These are phyloP conservation scores for Drosophila repletoides DNA, from an alignment of 1,140 invertebrate species.

Conservation along the genomic window DNA sequence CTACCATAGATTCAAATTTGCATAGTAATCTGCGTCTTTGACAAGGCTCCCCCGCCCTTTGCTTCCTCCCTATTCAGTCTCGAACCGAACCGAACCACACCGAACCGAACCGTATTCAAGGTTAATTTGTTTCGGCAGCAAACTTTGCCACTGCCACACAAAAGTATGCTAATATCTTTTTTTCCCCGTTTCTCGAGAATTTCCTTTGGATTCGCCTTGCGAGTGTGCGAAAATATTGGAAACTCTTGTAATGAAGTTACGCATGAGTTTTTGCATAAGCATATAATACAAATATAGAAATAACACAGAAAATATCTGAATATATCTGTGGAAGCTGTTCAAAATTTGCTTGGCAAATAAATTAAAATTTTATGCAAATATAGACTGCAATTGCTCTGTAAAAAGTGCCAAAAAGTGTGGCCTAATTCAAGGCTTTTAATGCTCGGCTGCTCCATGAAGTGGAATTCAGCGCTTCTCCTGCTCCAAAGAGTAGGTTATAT, in stretches of 20 bases:
- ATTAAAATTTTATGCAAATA: conserved; percentile 59
- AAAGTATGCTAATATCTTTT: conserved; percentile 71
- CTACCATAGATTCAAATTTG: conserved; percentile 29
- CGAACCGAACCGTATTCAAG: conserved; percentile 66
- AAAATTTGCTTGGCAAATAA: conserved; percentile 56
- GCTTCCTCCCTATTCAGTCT: not conserved
- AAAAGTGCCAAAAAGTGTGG: too few relatives aligned
- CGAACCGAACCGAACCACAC: too few relatives aligned
- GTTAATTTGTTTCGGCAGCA: conserved; percentile 73
- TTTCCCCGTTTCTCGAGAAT: too few relatives aligned
- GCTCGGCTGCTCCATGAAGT: too few relatives aligned
- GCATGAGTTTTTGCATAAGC: conserved; percentile 54
- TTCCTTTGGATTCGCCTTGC: conserved; percentile 30
- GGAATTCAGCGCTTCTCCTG: too few relatives aligned
- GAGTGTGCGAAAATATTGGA: conserved; percentile 58
- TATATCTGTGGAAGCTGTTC: too few relatives aligned
- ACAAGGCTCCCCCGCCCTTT: not conserved
- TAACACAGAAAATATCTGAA: not conserved
- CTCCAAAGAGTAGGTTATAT: too few relatives aligned
- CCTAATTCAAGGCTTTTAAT: too few relatives aligned
- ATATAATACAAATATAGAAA: conserved; percentile 34
- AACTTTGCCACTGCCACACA: conserved; percentile 51
- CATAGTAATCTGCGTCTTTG: conserved; percentile 32
- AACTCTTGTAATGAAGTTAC: conserved; percentile 62
- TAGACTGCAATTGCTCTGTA: too few relatives aligned